Evolutionary conservation across 2,888 invertebrate species (phyloP).

Genomic region (Acheta domesticus): DNA sequence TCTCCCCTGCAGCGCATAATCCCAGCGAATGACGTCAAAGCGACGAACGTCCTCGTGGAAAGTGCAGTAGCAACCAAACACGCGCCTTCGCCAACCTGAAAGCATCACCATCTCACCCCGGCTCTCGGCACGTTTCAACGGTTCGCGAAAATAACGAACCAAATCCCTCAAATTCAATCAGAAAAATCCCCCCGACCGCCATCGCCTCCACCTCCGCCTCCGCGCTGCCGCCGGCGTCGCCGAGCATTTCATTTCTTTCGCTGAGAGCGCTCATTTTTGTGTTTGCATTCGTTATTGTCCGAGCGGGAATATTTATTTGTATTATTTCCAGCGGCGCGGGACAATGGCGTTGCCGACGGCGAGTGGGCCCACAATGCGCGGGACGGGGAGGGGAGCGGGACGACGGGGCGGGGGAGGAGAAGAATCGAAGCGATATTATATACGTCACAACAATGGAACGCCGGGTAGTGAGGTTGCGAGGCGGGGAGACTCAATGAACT

Average conservation of each 20-base stretch:
- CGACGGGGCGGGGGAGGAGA: neutral
- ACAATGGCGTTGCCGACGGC: neutral
- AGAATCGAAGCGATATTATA: neutral
- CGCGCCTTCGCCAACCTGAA: too few relatives aligned
- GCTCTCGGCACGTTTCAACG: neutral
- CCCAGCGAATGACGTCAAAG: too few relatives aligned
- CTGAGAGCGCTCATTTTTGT: constrained; percentile 3
- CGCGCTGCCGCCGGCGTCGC: neutral
- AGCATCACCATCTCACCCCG: neutral
- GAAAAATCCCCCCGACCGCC: neutral
- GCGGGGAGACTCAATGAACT: neutral
- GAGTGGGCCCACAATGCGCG: neutral
- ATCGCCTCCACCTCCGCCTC: neutral
- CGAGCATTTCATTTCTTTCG: neutral
- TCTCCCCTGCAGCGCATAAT: too few relatives aligned
- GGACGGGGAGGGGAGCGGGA: neutral
- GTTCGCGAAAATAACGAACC: neutral
- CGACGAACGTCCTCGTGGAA: too few relatives aligned
- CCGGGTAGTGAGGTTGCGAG: neutral
- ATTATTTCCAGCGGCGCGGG: neutral
- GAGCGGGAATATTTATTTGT: constrained; percentile 9
- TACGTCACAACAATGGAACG: neutral
- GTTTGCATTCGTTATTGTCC: constrained; percentile 18
- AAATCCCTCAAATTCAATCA: constrained; percentile 18
- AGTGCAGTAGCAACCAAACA: too few relatives aligned